Conservation (phyloP, 2,797 vertebrate genomes). For the Apodemus agrarius region DNA sequence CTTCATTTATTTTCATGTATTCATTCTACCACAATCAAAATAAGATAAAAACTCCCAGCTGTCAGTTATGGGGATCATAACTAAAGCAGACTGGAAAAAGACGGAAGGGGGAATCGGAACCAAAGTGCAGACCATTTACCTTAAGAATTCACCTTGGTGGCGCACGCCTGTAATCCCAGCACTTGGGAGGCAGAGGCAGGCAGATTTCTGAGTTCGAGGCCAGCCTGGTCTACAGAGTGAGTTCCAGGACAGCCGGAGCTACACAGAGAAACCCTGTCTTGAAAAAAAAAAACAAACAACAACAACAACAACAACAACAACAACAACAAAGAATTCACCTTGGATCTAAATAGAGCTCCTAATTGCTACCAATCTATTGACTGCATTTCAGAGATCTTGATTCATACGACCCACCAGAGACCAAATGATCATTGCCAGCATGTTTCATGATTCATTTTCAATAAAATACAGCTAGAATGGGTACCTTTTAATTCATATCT, state of each 20-base stretch:
- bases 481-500: conserved; percentile 24
- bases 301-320: too few relatives aligned
- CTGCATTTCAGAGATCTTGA: conserved; percentile 43
- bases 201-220: too few relatives aligned
- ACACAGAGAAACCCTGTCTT: too few relatives aligned
- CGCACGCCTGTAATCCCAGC: too few relatives aligned
- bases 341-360: conserved; percentile 10
- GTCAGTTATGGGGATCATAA: neutral
- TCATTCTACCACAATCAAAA: conserved; percentile 25
- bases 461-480: conserved; percentile 31
- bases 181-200: too few relatives aligned
- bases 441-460: conserved; percentile 28
- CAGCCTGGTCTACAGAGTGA: too few relatives aligned
- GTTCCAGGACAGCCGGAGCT: too few relatives aligned
- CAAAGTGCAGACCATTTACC: conserved; percentile 18
- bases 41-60: neutral
- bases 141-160: conserved; percentile 4
- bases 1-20: conserved; percentile 51
- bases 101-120: conserved; percentile 29
- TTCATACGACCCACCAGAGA: conserved; percentile 25
- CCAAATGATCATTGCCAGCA: neutral
- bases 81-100: conserved; percentile 10
- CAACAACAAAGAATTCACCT: conserved; percentile 15
- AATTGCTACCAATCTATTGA: neutral
- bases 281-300: too few relatives aligned